Percentiles rank a stretch among this genome's conserved stretches.
Conservation (phyloP, 2,113 vertebrate species). For the Atherinomorus stipes region DNA sequence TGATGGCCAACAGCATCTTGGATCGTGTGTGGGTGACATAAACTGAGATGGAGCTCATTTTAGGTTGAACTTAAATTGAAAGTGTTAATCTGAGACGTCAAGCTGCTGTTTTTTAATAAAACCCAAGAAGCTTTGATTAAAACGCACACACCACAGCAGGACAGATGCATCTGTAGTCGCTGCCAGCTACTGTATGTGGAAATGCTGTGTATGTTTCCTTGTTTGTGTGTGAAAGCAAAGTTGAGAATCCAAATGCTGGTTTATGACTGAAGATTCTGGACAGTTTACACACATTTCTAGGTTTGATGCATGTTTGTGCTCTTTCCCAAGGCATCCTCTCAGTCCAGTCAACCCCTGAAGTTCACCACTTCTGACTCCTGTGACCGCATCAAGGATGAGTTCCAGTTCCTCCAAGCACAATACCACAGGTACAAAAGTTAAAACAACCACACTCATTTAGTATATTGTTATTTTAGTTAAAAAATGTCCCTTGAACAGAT, state of each 20-base stretch:
- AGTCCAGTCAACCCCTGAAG: conserved; percentile 92
- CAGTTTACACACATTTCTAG: neutral
- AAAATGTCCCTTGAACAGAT: too few species aligned
- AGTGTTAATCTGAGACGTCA: conserved; percentile 62
- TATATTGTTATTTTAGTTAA: neutral
- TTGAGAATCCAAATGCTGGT: neutral
- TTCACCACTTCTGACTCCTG: conserved; percentile 98
- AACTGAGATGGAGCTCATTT: neutral
- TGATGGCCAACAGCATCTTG: conserved; percentile 19
- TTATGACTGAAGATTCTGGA: neutral
- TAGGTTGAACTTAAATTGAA: conserved; percentile 26
- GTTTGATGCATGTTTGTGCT: neutral
- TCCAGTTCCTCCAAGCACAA: conserved; percentile 98
- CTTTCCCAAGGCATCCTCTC: conserved; percentile 86
- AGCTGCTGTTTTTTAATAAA: conserved; percentile 64
- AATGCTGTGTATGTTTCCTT: neutral
- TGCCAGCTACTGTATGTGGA: neutral
- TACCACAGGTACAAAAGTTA: conserved; percentile 89
- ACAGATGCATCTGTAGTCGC: neutral
- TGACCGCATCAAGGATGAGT: conserved; percentile 98
- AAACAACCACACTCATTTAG: conserved; percentile 19
- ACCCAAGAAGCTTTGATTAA: conserved; percentile 43
- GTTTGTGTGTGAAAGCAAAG: neutral
- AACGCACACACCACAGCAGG: conserved; percentile 5
- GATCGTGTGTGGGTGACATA: too few species aligned